phyloP scores from a whole-genome alignment of 2,113 vertebrate species.

The Malurus alboscapulatus region DNA sequence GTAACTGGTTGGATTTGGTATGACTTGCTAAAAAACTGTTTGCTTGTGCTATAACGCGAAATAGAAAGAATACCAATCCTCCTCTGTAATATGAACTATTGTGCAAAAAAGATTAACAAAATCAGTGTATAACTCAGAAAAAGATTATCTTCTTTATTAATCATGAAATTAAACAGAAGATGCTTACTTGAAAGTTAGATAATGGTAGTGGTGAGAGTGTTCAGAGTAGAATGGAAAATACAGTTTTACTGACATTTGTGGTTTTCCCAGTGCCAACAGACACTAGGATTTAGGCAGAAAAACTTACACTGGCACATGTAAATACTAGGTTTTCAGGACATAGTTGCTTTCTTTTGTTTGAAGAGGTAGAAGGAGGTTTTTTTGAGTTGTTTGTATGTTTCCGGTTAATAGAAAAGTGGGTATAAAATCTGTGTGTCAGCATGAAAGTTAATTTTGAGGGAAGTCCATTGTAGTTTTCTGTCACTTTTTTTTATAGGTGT shows the following conservation, averaged over 20 bases:
- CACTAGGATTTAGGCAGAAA: background rate
- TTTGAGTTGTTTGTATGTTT: background rate
- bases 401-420: background rate
- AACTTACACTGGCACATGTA: fast-evolving
- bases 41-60: background rate
- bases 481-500: background rate
- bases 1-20: background rate
- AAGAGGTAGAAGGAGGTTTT: background rate
- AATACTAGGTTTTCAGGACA: background rate
- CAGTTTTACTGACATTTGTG: background rate
- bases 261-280: background rate
- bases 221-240: background rate
- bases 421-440: background rate
- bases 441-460: background rate
- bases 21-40: background rate
- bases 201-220: background rate
- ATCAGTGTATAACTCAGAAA: background rate
- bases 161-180: background rate
- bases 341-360: background rate
- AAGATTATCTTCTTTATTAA: background rate
- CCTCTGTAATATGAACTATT: background rate
- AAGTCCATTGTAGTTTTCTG: background rate
- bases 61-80: background rate
- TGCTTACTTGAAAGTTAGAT: background rate
- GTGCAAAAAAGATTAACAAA: background rate